Percentiles rank a stretch among this genome's conserved stretches.
Conservation (phyloP, 1,140 invertebrate species). For the Aphelenchoides besseyi region DNA sequence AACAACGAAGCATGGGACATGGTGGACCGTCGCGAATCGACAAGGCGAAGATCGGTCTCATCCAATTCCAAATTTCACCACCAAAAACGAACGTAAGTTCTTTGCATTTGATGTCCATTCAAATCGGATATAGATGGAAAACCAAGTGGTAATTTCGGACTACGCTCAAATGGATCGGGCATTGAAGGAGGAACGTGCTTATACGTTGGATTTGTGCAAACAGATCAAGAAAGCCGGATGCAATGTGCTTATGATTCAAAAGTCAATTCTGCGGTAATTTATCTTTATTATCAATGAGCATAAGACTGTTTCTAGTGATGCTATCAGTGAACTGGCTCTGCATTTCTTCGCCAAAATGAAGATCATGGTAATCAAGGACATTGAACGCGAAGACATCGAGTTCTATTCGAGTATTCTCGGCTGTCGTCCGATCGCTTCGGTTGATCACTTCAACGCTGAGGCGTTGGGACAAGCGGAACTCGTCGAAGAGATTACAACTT, state of each 20-base stretch:
- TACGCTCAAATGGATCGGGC: slow-evolving; percentile 98
- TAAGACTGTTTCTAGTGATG: slow-evolving; percentile 70
- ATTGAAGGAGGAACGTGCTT: slow-evolving; percentile 92
- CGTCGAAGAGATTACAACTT: slow-evolving; percentile 86
- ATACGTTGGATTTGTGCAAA: slow-evolving; percentile 97
- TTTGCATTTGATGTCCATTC: slow-evolving; percentile 15
- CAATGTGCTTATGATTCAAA: slow-evolving; percentile 95
- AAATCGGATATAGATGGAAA: slow-evolving; percentile 90
- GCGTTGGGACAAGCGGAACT: slow-evolving; percentile 85
- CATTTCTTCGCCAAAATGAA: slow-evolving; percentile 99
- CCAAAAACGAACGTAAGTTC: slow-evolving; percentile 88
- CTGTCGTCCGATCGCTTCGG: slow-evolving; percentile 91
- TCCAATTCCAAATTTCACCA: slow-evolving; percentile 98
- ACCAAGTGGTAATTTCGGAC: slow-evolving; percentile 90
- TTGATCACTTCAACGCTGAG: slow-evolving; percentile 93
- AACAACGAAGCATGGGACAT: slow-evolving; percentile 78
- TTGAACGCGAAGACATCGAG: slow-evolving; percentile 94
- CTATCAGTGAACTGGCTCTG: slow-evolving; percentile 88
- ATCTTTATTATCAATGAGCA: slow-evolving; percentile 1
- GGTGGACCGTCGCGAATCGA: slow-evolving; percentile 88
- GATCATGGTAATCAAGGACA: slow-evolving; percentile 95
- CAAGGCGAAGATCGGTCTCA: slow-evolving; percentile 96
- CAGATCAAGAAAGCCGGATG: slow-evolving; percentile 97
- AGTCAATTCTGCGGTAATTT: slow-evolving; percentile 84
- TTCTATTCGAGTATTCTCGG: slow-evolving; percentile 91